A percentile compares a stretch with the other conserved stretches of the same genome.
phyloP scores from a whole-genome alignment of 2,113 vertebrate genomes.

The Dissostichus mawsoni region DNA sequence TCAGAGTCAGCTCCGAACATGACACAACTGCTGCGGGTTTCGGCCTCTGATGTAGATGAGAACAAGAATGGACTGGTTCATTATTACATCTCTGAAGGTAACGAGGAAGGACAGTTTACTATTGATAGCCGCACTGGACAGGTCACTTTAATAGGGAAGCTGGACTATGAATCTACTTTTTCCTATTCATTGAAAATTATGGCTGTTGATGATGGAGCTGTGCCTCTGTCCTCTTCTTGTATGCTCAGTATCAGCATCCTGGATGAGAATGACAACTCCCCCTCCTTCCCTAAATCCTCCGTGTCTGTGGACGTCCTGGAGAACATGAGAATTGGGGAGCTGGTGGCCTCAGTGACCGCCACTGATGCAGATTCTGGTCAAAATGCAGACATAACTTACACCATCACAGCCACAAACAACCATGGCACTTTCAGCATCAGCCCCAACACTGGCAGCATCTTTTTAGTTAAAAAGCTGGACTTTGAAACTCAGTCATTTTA shows the following conservation, averaged over 20 bases:
- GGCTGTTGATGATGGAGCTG: slow-evolving; percentile 88
- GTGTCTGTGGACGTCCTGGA: slow-evolving; percentile 93
- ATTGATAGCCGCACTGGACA: slow-evolving; percentile 92
- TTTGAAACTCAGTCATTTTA: slow-evolving; percentile 95
- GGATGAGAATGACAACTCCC: slow-evolving; percentile 97
- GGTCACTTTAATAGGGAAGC: slow-evolving; percentile 91
- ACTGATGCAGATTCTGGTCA: slow-evolving; percentile 93
- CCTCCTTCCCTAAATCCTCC: slow-evolving; percentile 91
- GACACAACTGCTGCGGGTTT: slow-evolving; percentile 94
- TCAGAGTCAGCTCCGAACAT: slow-evolving; percentile 92
- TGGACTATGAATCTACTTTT: slow-evolving; percentile 93
- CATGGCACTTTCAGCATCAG: slow-evolving; percentile 97
- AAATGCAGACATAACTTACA: slow-evolving; percentile 95
- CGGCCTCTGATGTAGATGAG: slow-evolving; percentile 96
- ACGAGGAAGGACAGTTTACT: slow-evolving; percentile 92
- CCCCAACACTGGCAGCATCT: slow-evolving; percentile 96
- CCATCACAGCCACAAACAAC: slow-evolving; percentile 93
- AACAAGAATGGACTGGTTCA: slow-evolving; percentile 91
- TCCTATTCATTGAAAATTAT: slow-evolving; percentile 92
- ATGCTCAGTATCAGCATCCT: slow-evolving; percentile 91
- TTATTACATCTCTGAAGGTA: slow-evolving; percentile 91
- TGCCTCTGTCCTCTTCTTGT: slow-evolving; percentile 90
- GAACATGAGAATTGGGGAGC: slow-evolving; percentile 96
- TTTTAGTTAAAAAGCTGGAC: slow-evolving; percentile 94
- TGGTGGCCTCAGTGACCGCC: slow-evolving; percentile 94